Evolutionary conservation across 2,888 invertebrate species (phyloP).

Genomic region (Thymelicus sylvestris): DNA sequence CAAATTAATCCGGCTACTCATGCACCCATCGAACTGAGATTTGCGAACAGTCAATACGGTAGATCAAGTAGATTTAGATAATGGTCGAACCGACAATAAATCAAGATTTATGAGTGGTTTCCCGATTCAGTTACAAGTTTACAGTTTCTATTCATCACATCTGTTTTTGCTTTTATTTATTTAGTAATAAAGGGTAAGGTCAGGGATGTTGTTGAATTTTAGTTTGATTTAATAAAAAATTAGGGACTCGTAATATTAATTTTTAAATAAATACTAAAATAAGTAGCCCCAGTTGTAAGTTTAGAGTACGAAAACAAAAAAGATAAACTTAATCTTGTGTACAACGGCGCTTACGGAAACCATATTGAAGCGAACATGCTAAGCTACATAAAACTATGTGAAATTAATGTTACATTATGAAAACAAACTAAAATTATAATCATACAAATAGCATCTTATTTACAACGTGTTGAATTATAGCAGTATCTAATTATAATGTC

Average conservation of each 20-base stretch:
- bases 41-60: background rate
- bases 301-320: background rate
- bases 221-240: too few relatives aligned
- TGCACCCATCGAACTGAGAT: slow-evolving; percentile 14
- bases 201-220: too few relatives aligned
- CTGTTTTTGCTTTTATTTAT: too few relatives aligned
- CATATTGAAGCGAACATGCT: background rate
- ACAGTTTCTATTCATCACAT: too few relatives aligned
- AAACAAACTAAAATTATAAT: slow-evolving; percentile 8
- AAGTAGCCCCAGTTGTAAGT: background rate
- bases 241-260: too few relatives aligned
- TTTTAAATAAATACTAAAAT: too few relatives aligned
- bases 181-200: too few relatives aligned
- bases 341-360: background rate
- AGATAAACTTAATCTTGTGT: background rate
- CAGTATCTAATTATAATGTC: slow-evolving; percentile 28
- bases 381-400: background rate
- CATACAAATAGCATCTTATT: slow-evolving; percentile 12
- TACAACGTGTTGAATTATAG: slow-evolving; percentile 17
- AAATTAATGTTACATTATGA: background rate
- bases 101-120: background rate
- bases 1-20: slow-evolving; percentile 43
- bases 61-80: slow-evolving; percentile 16
- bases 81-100: slow-evolving; percentile 4
- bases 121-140: too few relatives aligned